Evolutionary conservation across 2,888 invertebrate genomes (phyloP), one percentile per base, ranked within the genome.

Genomic region (Drosophila macrospina): DNA sequence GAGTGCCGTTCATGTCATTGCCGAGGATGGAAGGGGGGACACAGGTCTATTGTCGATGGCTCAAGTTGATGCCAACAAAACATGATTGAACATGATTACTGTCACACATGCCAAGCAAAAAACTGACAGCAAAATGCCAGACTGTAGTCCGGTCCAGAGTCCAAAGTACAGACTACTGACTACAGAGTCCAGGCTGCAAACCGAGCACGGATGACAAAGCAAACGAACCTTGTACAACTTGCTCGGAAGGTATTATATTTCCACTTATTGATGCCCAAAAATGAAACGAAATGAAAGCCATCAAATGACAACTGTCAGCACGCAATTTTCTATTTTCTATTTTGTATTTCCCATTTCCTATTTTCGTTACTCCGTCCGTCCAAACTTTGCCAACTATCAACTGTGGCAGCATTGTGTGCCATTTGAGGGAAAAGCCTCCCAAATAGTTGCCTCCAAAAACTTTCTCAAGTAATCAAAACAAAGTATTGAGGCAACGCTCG

Each of bases 241-340:
- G 64, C 61, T 75, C 75, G 39, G 62, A 51, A 74, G 62, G 72
- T 78, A 78, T 78, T 78, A 78, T 78, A 75, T 75, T 78, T 69
- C 69, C 73, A 86, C 83, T 80, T 86, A 83, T 83, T 86, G 83
- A 79, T 86, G 79, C 68, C 72, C 78, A 45, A 65, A 77, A 85
- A 85, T 83, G 78, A 86, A 85, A 85, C 80, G 78, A 86, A 86
- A 86, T 76, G 74, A 85, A 87, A 85, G 86, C 81, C 86, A 84
- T 86, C 86, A 81, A 81, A 81, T 72, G 79, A 86, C 85, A 84
- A 86, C 80, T 86, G 86, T 78, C 74, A 71, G 78, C 72, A 68
- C 16, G 47, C 42, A 36, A 45, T 67, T 52, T 63, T 63, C 48
- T 34, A 45, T 54, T 56, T 59, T 52, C 42, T 39, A 48, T 68